Percentiles rank a stretch among this genome's conserved stretches.
phyloP scores from a whole-genome alignment of 2,797 vertebrate genomes.

The Myotis vivesi region DNA sequence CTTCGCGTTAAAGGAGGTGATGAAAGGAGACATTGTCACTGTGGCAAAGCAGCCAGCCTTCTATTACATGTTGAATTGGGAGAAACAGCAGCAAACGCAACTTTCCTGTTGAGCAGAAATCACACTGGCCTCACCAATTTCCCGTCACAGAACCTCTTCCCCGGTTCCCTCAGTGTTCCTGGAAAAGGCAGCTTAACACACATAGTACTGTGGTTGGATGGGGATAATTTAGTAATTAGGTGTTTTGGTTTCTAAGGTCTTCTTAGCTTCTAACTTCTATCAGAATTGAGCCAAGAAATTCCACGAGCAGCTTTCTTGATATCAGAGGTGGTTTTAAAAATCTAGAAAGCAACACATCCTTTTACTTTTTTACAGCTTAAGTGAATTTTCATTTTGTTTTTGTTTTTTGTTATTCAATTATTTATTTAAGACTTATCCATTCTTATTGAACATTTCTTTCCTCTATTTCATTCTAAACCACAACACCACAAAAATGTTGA shows the following conservation, averaged over 20 bases:
- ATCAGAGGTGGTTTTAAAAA: conserved; percentile 27
- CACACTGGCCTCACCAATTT: background rate
- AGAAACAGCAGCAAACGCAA: background rate
- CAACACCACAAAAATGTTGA: background rate
- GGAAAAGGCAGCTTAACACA: background rate
- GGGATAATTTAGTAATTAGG: background rate
- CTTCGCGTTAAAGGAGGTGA: background rate
- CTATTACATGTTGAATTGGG: background rate
- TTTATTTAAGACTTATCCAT: background rate
- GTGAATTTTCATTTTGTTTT: background rate
- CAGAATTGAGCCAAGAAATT: conserved; percentile 24
- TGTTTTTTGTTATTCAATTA: background rate
- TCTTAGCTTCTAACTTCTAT: background rate
- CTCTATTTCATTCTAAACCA: background rate
- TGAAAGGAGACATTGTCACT: background rate
- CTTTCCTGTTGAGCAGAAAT: background rate
- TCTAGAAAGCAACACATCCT: background rate
- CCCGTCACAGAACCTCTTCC: background rate
- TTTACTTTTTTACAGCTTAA: background rate
- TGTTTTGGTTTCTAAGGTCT: conserved; percentile 5
- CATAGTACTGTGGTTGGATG: background rate
- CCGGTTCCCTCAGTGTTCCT: background rate
- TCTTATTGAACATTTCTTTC: background rate
- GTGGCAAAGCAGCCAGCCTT: background rate
- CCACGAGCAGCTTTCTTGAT: background rate